These are phyloP conservation scores for Liopterus haemorrhoidalis DNA, from an alignment of 2,888 invertebrate species.

Conservation along the genomic window DNA sequence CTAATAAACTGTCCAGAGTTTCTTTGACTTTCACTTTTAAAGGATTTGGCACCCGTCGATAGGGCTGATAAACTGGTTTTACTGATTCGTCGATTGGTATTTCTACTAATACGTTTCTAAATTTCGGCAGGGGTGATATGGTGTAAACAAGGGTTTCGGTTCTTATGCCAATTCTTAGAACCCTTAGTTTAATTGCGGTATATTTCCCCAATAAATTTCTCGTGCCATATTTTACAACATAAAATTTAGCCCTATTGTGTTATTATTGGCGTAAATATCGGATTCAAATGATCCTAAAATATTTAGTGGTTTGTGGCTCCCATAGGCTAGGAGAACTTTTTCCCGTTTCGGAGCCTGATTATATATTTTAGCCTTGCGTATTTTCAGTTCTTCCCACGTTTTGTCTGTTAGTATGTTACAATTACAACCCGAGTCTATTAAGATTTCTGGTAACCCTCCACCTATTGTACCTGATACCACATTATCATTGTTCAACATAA, in stretches of 20 bases:
- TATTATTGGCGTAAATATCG: no score
- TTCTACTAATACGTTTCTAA: slow-evolving; percentile 33
- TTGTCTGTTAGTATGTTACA: slow-evolving; percentile 29
- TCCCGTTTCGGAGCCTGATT: slow-evolving; percentile 27
- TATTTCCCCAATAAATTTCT: no score
- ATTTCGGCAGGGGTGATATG: no score
- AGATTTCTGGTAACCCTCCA: slow-evolving; percentile 25
- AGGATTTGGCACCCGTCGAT: slow-evolving; percentile 29
- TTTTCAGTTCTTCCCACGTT: slow-evolving; percentile 29
- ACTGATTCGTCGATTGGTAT: slow-evolving; percentile 32
- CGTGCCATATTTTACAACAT: no score
- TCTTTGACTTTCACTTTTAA: slow-evolving; percentile 30
- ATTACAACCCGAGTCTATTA: slow-evolving; percentile 35
- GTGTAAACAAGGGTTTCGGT: no score
- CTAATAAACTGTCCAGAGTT: slow-evolving; percentile 29
- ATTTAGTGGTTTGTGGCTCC: slow-evolving; percentile 21
- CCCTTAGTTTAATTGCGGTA: no score
- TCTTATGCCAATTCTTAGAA: no score
- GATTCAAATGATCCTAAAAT: no score
- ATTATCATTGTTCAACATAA: slow-evolving; percentile 19
- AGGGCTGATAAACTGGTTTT: slow-evolving; percentile 34
- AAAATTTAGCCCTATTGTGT: no score
- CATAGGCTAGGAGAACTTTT: no score
- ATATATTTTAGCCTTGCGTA: slow-evolving; percentile 13
- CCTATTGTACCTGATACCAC: slow-evolving; percentile 23